Percentiles rank a stretch among this genome's conserved stretches.
Conservation (phyloP, 35 echinoderm and acorn worm species). For the Anneissia japonica region DNA sequence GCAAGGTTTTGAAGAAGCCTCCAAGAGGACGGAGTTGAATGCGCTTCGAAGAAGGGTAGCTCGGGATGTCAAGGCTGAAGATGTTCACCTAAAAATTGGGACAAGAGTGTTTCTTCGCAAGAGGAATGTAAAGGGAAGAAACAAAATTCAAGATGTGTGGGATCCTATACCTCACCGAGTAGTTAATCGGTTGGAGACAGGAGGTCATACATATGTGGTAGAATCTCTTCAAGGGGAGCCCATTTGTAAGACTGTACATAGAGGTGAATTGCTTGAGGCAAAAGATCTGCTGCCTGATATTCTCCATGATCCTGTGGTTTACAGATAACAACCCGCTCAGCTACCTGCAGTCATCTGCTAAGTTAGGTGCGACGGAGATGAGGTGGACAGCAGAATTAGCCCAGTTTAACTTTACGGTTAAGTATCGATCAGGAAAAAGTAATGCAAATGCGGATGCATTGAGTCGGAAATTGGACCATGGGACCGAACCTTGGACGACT, state of each 20-base stretch:
- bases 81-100: conserved; percentile 27
- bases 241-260: conserved; percentile 19
- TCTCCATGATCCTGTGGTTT: conserved; percentile 63
- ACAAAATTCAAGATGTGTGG: conserved; percentile 64
- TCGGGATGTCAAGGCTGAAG: conserved; percentile 9
- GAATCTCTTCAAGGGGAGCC: conserved; percentile 20
- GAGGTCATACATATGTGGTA: conserved; percentile 41
- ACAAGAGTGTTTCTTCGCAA: conserved; percentile 41
- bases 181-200: conserved; percentile 1
- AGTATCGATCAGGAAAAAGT: conserved; percentile 39
- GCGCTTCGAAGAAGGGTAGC: conserved; percentile 10
- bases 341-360: conserved; percentile 49
- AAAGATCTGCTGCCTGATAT: conserved; percentile 18
- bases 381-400: conserved; percentile 65
- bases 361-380: conserved; percentile 57
- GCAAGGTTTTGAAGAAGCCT: conserved; percentile 27
- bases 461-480: conserved; percentile 33
- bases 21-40: conserved; percentile 43
- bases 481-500: neutral
- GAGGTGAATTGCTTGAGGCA: conserved; percentile 40
- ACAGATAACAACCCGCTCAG: conserved; percentile 65
- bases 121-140: neutral
- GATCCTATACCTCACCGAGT: conserved; percentile 18
- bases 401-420: conserved; percentile 49
- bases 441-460: conserved; percentile 62